Conservation (phyloP, 2,113 vertebrate genomes). For the Gopherus evgoodei region DNA sequence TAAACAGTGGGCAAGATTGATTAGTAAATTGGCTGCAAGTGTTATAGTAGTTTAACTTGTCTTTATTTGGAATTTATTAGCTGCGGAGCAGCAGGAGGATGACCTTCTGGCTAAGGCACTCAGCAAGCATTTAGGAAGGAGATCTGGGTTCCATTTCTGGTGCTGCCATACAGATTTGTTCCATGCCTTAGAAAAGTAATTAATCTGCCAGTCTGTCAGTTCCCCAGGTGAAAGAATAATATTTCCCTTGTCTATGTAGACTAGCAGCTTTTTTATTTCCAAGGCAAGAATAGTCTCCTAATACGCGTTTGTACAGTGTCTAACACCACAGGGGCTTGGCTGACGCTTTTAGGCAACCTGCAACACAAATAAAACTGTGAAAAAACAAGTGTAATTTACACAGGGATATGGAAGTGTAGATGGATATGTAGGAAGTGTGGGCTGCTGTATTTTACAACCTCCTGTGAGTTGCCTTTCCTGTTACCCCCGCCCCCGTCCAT, state of each 20-base stretch:
- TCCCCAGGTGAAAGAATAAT: neutral
- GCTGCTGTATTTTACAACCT: conserved; percentile 45
- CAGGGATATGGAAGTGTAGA: neutral
- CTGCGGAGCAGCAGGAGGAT: neutral
- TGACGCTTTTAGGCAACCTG: neutral
- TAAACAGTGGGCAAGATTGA: neutral
- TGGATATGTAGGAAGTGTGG: neutral
- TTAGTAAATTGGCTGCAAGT: neutral
- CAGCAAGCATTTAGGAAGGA: neutral
- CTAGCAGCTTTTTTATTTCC: neutral
- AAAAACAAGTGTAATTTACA: neutral
- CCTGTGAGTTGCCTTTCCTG: conserved; percentile 27
- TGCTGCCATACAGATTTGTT: neutral
- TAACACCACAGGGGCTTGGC: neutral
- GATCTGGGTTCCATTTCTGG: neutral
- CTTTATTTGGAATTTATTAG: neutral
- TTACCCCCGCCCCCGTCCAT: conserved; percentile 17
- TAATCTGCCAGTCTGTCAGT: neutral
- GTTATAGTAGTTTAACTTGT: neutral
- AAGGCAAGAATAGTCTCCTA: neutral
- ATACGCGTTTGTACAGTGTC: neutral
- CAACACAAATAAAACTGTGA: neutral
- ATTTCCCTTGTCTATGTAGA: neutral
- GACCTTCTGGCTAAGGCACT: neutral
- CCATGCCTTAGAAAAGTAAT: neutral